Base-by-base conservation (phyloP, 2,888 invertebrate species). In the Pristionchus mayeri region DNA sequence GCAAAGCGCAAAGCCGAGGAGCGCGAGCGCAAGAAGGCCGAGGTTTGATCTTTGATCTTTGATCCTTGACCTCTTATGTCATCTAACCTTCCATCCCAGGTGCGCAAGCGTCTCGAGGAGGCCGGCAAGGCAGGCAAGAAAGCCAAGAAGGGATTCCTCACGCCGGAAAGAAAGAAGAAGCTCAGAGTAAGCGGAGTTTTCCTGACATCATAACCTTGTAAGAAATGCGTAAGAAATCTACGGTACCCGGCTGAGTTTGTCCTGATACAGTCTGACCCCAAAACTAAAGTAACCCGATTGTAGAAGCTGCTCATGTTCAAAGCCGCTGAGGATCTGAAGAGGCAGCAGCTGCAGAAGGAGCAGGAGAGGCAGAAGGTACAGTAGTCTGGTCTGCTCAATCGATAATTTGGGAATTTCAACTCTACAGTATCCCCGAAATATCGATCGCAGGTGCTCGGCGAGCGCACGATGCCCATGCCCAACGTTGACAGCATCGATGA, bases 141-240 rank as follows among this genome's bases (percentile, higher is more conserved):
- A 95, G 93, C 93, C 86, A 98, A 98, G 96, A 98, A 98, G 95
- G 98, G 98, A 95, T 98, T 98, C 96, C 89, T 98, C 97, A 98
- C 98, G 93, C 98, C 98, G 89, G 98, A 98, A 95, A 97, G 98
- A 95, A 98, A 98, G 96, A 98, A 98, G 97, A 98, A 98, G 94
- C 97, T 98, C 94, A 96, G 98, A 95, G 98, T 98, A 93, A 95
- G 96, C 84, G 21, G 18, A 2, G 44, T n/a, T n/a, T n/a, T n/a
- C n/a, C n/a, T n/a, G n/a, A n/a, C n/a, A n/a, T n/a, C n/a, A n/a
- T n/a, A n/a, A n/a, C n/a, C n/a, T n/a, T n/a, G n/a, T n/a, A n/a
- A n/a, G n/a, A n/a, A n/a, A n/a, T n/a, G n/a, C n/a, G n/a, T n/a
- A n/a, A n/a, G n/a, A n/a, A n/a, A n/a, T n/a, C n/a, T n/a, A n/a